These are phyloP conservation scores for Leptopilina myrica DNA, from an alignment of 2,888 invertebrate species.

Conservation along the genomic window DNA sequence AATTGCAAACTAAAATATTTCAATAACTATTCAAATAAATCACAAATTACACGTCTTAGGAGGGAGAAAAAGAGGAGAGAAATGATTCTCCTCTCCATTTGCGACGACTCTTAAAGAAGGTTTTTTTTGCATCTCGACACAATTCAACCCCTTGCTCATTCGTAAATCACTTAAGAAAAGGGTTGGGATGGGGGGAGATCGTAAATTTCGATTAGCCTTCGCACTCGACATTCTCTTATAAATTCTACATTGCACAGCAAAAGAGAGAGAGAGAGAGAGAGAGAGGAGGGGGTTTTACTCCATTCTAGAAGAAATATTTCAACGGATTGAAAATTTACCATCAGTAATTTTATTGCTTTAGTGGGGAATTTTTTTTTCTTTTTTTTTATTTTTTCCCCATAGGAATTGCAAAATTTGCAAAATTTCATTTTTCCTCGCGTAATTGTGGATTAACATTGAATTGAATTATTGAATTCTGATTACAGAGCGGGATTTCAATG, in stretches of 20 bases:
- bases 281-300: neutral
- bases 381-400: too few relatives aligned
- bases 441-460: too few relatives aligned
- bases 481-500: too few relatives aligned
- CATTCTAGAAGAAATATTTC: neutral
- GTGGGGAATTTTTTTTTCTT: too few relatives aligned
- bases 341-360: neutral
- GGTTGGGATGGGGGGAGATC: neutral
- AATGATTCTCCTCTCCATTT: constrained; percentile 31
- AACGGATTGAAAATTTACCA: neutral
- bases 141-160: constrained; percentile 4
- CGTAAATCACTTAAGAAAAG: constrained; percentile 2
- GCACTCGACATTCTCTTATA: neutral
- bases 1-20: constrained; percentile 31
- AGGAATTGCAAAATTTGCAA: too few relatives aligned
- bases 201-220: constrained; percentile 33
- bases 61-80: neutral
- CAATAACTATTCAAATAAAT: constrained; percentile 12
- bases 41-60: neutral
- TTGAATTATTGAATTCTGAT: too few relatives aligned
- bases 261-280: too few relatives aligned
- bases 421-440: too few relatives aligned
- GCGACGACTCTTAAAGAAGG: neutral
- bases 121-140: neutral
- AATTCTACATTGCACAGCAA: neutral